phyloP scores from a whole-genome alignment of 2,888 invertebrate genomes.

The Callyntrura sp. region DNA sequence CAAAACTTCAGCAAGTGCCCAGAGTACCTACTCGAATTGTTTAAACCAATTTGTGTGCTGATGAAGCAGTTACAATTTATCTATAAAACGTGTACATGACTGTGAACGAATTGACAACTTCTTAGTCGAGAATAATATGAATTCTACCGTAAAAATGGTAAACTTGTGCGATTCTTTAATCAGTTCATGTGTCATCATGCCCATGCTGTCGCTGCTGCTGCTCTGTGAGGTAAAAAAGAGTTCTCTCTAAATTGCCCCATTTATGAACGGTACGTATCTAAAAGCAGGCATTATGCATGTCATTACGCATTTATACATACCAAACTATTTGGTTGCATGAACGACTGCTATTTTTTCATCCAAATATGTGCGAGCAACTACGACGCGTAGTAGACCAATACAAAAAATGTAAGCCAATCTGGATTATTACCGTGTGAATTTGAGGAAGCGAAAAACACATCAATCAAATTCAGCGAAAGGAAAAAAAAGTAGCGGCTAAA shows the following conservation, averaged over 20 bases:
- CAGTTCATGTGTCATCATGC: neutral
- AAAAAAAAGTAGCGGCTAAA: slow-evolving; percentile 34
- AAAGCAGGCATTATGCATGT: neutral
- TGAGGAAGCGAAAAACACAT: slow-evolving; percentile 75
- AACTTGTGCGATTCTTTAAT: slow-evolving; percentile 34
- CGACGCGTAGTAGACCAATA: neutral
- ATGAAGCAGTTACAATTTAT: slow-evolving; percentile 41
- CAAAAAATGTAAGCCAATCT: slow-evolving; percentile 47
- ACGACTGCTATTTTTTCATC: too few species aligned
- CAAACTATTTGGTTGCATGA: too few species aligned
- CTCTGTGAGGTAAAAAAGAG: neutral
- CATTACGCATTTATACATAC: too few species aligned
- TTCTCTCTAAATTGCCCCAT: neutral
- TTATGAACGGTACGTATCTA: too few species aligned
- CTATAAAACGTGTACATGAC: slow-evolving; percentile 30
- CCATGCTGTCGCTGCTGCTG: neutral
- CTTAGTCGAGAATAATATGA: neutral
- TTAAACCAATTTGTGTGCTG: slow-evolving; percentile 36
- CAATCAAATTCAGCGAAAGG: slow-evolving; percentile 59
- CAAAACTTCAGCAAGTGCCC: neutral
- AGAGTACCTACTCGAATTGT: neutral
- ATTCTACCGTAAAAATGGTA: slow-evolving; percentile 31
- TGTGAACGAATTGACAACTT: slow-evolving; percentile 11
- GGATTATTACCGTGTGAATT: slow-evolving; percentile 79
- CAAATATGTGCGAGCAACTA: neutral